Percentiles rank a stretch among this genome's conserved stretches.
These are phyloP conservation scores for Ophion obscuratus DNA, from an alignment of 2,888 invertebrate species.

Conservation along the genomic window DNA sequence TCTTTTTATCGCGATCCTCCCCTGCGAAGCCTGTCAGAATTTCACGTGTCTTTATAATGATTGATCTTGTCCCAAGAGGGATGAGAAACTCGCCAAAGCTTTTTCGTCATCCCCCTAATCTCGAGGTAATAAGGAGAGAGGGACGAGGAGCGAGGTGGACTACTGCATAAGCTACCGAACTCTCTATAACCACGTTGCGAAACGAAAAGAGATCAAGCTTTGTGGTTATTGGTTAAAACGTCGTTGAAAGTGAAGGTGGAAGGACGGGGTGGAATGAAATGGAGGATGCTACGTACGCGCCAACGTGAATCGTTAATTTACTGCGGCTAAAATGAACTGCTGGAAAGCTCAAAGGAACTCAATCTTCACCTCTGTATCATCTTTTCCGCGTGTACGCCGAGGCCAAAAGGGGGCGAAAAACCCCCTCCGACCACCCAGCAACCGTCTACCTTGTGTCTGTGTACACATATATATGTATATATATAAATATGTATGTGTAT, in stretches of 20 bases:
- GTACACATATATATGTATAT: background rate
- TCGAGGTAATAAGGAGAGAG: slow-evolving; percentile 41
- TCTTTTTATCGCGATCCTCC: background rate
- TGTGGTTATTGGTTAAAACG: slow-evolving; percentile 70
- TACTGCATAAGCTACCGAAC: slow-evolving; percentile 33
- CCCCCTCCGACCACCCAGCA: slow-evolving; percentile 2
- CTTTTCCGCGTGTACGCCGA: slow-evolving; percentile 23
- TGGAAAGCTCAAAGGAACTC: slow-evolving; percentile 64
- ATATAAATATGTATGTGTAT: slow-evolving; percentile 1
- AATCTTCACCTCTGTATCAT: slow-evolving; percentile 59
- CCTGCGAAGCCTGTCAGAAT: slow-evolving; percentile 49
- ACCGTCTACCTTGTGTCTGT: slow-evolving; percentile 49
- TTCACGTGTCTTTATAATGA: slow-evolving; percentile 63
- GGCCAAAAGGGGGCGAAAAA: background rate
- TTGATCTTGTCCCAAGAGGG: slow-evolving; percentile 55
- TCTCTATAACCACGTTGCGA: slow-evolving; percentile 49
- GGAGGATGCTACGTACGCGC: slow-evolving; percentile 1
- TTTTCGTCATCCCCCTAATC: slow-evolving; percentile 58
- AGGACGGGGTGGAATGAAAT: slow-evolving; percentile 3
- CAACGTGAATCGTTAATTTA: slow-evolving; percentile 77
- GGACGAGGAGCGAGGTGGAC: slow-evolving; percentile 10
- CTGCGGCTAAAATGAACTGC: slow-evolving; percentile 76
- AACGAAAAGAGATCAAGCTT: slow-evolving; percentile 61
- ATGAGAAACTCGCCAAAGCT: slow-evolving; percentile 54
- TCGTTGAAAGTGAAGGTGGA: slow-evolving; percentile 56